Evolutionary conservation across 2,113 vertebrate genomes (phyloP).

Genomic region (Procavia capensis): DNA sequence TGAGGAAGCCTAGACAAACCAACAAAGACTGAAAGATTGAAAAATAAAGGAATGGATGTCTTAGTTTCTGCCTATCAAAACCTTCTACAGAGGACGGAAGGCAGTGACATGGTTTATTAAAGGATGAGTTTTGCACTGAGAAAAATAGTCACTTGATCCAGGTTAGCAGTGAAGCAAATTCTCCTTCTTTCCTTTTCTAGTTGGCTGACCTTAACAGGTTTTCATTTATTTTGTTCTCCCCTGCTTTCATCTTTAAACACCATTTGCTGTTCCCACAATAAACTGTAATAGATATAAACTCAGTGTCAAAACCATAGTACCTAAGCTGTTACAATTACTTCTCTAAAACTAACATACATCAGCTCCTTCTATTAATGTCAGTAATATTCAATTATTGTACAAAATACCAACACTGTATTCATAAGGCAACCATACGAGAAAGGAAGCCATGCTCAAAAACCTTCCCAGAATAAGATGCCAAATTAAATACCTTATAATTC

Average conservation of each 20-base stretch:
- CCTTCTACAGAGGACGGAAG: neutral
- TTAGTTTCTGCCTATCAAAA: neutral
- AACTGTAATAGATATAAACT: slow-evolving; percentile 30
- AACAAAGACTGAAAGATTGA: neutral
- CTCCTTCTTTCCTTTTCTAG: neutral
- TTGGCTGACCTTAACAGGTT: slow-evolving; percentile 2
- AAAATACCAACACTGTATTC: neutral
- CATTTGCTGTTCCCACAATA: neutral
- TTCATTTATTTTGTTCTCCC: slow-evolving; percentile 43
- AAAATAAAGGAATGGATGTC: neutral
- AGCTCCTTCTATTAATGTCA: neutral
- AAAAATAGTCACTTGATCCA: neutral
- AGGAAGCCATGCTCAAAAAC: neutral
- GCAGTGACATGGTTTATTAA: neutral
- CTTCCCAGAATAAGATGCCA: neutral
- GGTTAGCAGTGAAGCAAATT: neutral
- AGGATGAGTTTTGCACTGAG: neutral
- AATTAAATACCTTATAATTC: neutral
- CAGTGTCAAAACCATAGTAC: neutral
- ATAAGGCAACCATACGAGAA: neutral
- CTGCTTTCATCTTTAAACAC: slow-evolving; percentile 27
- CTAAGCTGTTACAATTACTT: neutral
- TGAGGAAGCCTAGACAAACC: neutral
- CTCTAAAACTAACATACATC: neutral
- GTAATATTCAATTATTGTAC: neutral